Evolutionary conservation across 2,797 vertebrate genomes (phyloP).

Genomic region (Channa striata): DNA sequence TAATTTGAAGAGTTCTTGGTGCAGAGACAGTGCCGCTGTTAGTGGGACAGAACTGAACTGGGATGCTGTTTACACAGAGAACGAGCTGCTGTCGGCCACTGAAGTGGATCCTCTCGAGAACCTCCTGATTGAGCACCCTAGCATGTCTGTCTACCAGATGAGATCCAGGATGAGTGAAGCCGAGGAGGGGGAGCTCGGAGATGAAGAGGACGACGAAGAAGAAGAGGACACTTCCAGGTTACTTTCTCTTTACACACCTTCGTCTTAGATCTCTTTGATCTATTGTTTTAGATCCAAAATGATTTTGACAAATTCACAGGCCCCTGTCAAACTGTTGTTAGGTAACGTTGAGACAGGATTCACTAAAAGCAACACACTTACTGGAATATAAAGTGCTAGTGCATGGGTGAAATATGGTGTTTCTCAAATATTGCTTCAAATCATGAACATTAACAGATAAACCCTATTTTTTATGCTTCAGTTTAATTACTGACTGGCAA

Average conservation of each 20-base stretch:
- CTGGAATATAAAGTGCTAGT: too few relatives aligned
- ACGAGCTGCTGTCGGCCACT: conserved; percentile 26
- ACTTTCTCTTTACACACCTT: background rate
- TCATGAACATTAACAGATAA: too few relatives aligned
- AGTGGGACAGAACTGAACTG: conserved; percentile 1
- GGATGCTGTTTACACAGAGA: conserved; percentile 58
- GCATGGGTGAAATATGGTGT: too few relatives aligned
- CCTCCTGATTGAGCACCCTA: conserved; percentile 85
- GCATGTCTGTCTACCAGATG: conserved; percentile 85
- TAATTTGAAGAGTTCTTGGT: background rate
- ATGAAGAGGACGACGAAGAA: conserved; percentile 58
- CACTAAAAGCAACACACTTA: too few relatives aligned
- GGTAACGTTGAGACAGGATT: too few relatives aligned
- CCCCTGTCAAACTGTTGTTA: too few relatives aligned
- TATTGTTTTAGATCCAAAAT: too few relatives aligned
- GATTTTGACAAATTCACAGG: too few relatives aligned
- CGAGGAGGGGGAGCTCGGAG: conserved; percentile 56
- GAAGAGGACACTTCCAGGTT: conserved; percentile 72
- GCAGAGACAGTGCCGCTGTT: background rate
- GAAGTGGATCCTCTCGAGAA: conserved; percentile 80
- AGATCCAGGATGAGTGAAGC: conserved; percentile 29
- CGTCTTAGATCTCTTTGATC: background rate
- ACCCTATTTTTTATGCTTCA: too few relatives aligned
- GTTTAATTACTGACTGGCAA: too few relatives aligned
- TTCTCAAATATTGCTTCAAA: too few relatives aligned